A percentile compares a stretch with the other conserved stretches of the same genome.
These are phyloP conservation scores for Gobiocypris rarus DNA, from an alignment of 2,113 vertebrate genomes.

Conservation along the genomic window DNA sequence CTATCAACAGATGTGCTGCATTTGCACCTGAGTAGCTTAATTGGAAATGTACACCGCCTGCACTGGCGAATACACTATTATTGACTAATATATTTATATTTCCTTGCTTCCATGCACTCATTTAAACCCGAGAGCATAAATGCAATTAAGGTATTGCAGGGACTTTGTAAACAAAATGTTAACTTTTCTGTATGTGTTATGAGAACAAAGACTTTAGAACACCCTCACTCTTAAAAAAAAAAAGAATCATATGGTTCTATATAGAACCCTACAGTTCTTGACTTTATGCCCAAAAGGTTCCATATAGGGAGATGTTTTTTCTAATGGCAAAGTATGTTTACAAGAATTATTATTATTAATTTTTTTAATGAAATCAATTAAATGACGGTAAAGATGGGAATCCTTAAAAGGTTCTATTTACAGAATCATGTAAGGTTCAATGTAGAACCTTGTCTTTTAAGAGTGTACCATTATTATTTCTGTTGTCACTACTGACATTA, in stretches of 20 bases:
- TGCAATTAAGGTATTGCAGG: constrained; percentile 28
- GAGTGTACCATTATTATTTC: not conserved
- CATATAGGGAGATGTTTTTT: no score
- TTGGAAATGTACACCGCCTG: constrained; percentile 62
- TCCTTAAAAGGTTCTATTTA: no score
- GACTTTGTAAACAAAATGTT: constrained; percentile 37
- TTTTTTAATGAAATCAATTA: no score
- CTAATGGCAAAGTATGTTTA: no score
- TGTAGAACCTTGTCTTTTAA: no score
- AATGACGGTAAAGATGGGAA: no score
- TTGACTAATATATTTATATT: constrained; percentile 58
- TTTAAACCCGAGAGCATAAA: constrained; percentile 56
- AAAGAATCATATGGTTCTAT: no score
- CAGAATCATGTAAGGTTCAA: no score
- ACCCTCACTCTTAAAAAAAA: not conserved
- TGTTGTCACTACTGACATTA: not conserved
- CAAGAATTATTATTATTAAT: no score
- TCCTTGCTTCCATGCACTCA: constrained; percentile 54
- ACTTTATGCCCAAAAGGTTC: no score
- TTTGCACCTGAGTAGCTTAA: constrained; percentile 66
- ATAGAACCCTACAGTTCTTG: no score
- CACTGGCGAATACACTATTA: constrained; percentile 55
- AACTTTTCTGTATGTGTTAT: constrained; percentile 17
- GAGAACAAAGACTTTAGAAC: not conserved
- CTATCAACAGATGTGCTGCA: constrained; percentile 66